phyloP scores from a whole-genome alignment of 2,113 vertebrate species.

The Cygnus buccinator region DNA sequence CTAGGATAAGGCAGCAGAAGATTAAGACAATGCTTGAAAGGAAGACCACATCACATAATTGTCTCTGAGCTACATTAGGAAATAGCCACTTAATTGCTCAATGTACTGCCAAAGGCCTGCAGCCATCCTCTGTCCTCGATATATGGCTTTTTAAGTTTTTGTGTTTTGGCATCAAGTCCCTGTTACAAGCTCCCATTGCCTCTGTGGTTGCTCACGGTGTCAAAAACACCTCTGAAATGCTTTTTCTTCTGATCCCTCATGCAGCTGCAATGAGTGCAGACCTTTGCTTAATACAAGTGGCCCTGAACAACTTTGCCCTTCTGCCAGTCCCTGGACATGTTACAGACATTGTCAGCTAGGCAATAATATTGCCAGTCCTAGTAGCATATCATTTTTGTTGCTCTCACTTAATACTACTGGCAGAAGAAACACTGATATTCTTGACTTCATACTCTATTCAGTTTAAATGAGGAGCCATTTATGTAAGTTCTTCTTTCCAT shows the following conservation, averaged over 20 bases:
- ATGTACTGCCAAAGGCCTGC: conserved; percentile 37
- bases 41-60: conserved; percentile 4
- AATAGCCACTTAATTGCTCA: conserved; percentile 70
- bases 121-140: conserved; percentile 43
- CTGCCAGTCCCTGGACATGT: neutral
- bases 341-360: neutral
- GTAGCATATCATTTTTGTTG: neutral
- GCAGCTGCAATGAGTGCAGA: fast-evolving
- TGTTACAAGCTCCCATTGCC: neutral
- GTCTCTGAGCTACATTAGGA: conserved; percentile 37
- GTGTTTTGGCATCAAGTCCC: neutral
- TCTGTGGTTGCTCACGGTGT: neutral
- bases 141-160: conserved; percentile 60
- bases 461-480: neutral
- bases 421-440: neutral
- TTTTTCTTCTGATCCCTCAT: neutral
- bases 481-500: fast-evolving
- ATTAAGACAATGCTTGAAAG: conserved; percentile 26
- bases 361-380: neutral
- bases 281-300: neutral
- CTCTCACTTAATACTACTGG: neutral
- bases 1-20: conserved; percentile 21
- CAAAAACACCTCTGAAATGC: neutral
- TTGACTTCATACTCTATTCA: neutral
- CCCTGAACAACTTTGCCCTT: neutral